Evolutionary conservation across 2,888 invertebrate species (phyloP), one percentile per base, ranked within the genome.

Genomic region (Amiota minor): DNA sequence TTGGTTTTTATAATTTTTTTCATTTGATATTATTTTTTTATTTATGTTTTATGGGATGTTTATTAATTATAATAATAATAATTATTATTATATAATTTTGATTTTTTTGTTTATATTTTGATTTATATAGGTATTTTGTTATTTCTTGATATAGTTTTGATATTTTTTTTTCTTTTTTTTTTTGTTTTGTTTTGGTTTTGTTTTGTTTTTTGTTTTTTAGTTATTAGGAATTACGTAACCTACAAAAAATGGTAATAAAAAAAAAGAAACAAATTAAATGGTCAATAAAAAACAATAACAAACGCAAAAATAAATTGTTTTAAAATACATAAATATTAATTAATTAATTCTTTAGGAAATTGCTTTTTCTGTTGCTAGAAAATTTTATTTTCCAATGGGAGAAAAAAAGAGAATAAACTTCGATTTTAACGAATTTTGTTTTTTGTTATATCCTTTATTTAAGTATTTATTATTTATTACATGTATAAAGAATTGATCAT

Each of bases 161-260:
- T 72, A 70, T 71, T 74, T 70, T 68, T 59, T 72, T 79, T 80
- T 74, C 74, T 62, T 77, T 77, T 71, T 75, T 79, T 72, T 50
- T 77, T 79, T 75, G 67, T 65, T 69, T n/a, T n/a, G n/a, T n/a
- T 76, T 64, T 72, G 55, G 45, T 46, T 74, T 67, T 64, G 46
- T 65, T 77, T 75, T 73, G 72, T 75, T 72, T 73, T 75, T 79
- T 73, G n/a, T n/a, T 20, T 75, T 76, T 77, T 72, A 65, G 56
- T 87, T 86, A 88, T 89, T 89, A 89, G 88, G 88, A 88, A 89
- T 89, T 89, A 89, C 86, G 89, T 89, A 89, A 89, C 89, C 89
- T 89, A 89, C 89, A 88, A 59, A 89, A 86, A 89, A 89, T 85
- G 83, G 85, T 88, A 89, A 82, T 82, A 85, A 85, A 81, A 35